phyloP scores from a whole-genome alignment of 2,113 vertebrate species.

The Zosterops lateralis region DNA sequence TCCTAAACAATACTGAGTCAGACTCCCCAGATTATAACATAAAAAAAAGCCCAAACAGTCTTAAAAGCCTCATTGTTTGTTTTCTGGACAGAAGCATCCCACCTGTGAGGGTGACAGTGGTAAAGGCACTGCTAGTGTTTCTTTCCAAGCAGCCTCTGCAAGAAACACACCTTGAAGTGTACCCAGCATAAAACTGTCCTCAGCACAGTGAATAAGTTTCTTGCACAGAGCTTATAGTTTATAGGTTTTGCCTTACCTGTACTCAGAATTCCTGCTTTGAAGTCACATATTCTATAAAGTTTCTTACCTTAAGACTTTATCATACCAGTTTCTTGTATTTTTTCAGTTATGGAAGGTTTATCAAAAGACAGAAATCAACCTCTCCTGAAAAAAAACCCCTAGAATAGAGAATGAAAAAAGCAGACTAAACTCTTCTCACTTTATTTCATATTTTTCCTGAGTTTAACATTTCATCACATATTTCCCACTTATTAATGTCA shows the following conservation, averaged over 20 bases:
- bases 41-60: background rate
- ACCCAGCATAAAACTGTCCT: background rate
- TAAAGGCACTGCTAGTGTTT: background rate
- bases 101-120: background rate
- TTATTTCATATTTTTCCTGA: background rate
- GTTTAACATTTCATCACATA: background rate
- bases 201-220: background rate
- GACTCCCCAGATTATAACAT: background rate
- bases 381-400: accelerated
- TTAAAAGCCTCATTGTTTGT: background rate
- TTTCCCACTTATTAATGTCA: background rate
- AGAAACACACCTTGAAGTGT: background rate
- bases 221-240: background rate
- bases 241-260: background rate
- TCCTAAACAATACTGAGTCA: background rate
- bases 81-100: background rate
- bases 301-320: background rate
- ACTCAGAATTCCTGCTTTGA: background rate
- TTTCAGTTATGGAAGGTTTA: background rate
- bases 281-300: background rate
- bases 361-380: background rate
- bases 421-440: background rate
- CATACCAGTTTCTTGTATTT: background rate
- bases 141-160: background rate
- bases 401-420: background rate